Conservation (phyloP, 2,113 vertebrate species). For the Centropristis striata region DNA sequence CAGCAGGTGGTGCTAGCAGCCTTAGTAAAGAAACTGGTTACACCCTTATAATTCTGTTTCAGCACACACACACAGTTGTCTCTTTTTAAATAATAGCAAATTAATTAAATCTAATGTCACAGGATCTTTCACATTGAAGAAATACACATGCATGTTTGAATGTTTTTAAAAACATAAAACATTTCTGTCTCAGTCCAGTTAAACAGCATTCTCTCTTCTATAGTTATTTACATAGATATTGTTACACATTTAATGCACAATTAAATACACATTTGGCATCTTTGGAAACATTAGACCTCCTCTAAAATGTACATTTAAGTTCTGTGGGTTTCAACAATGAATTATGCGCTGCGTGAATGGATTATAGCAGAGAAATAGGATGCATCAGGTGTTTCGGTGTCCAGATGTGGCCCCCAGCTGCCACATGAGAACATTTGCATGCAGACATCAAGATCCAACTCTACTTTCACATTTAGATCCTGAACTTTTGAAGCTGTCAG, state of each 20-base stretch:
- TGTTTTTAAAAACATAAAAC: not conserved
- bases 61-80: not conserved
- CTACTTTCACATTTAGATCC: not conserved
- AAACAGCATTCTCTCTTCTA: not conserved
- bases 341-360: not conserved
- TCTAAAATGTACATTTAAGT: not conserved
- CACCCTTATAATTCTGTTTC: not conserved
- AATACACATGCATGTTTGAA: not conserved
- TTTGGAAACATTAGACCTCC: not conserved
- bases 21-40: not conserved
- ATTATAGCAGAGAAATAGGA: not conserved
- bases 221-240: no score
- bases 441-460: not conserved
- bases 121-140: not conserved
- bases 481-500: conserved; percentile 12
- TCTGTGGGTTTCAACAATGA: not conserved
- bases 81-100: no score
- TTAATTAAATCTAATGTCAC: not conserved
- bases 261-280: not conserved
- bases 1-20: conserved; percentile 68
- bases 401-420: conserved; percentile 8
- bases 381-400: not conserved
- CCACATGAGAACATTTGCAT: conserved; percentile 5
- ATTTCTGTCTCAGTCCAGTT: not conserved
- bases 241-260: not conserved